phyloP scores from a whole-genome alignment of 2,888 invertebrate species.

The Sussaba pulchella region DNA sequence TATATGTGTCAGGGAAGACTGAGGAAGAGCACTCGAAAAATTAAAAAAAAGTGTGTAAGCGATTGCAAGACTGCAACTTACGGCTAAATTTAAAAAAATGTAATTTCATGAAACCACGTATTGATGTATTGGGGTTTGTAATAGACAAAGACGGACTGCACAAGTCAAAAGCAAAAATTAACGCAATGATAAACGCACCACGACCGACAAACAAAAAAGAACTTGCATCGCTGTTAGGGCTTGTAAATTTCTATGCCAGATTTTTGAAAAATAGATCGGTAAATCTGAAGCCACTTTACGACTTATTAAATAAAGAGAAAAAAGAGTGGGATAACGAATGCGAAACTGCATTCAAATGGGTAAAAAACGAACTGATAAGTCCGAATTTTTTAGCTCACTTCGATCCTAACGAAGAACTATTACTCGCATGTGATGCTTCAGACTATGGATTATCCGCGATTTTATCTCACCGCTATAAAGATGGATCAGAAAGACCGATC shows the following conservation, averaged over 20 bases:
- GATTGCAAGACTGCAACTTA: slow-evolving; percentile 60
- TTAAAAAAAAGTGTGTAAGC: slow-evolving; percentile 60
- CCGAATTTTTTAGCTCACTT: slow-evolving; percentile 58
- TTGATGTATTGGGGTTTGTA: slow-evolving; percentile 70
- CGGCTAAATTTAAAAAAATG: slow-evolving; percentile 63
- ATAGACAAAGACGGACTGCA: slow-evolving; percentile 71
- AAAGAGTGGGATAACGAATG: slow-evolving; percentile 72
- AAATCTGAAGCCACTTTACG: slow-evolving; percentile 72
- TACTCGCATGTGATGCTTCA: slow-evolving; percentile 76
- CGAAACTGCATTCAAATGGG: slow-evolving; percentile 70
- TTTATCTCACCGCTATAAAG: too few relatives aligned
- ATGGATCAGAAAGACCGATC: too few relatives aligned
- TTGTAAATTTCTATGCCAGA: slow-evolving; percentile 76
- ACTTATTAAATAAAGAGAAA: slow-evolving; percentile 65
- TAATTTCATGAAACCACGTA: slow-evolving; percentile 38
- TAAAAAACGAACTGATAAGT: slow-evolving; percentile 64
- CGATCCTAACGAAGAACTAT: slow-evolving; percentile 53
- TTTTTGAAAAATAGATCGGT: slow-evolving; percentile 73
- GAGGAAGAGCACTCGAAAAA: slow-evolving; percentile 62
- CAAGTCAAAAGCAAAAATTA: slow-evolving; percentile 64
- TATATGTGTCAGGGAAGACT: slow-evolving; percentile 64
- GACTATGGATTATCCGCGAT: slow-evolving; percentile 74
- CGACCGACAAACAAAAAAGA: slow-evolving; percentile 64
- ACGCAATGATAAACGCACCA: slow-evolving; percentile 67
- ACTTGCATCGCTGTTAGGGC: slow-evolving; percentile 71